Conservation (phyloP, 1,140 invertebrate species). For the Drosophila mauritiana region DNA sequence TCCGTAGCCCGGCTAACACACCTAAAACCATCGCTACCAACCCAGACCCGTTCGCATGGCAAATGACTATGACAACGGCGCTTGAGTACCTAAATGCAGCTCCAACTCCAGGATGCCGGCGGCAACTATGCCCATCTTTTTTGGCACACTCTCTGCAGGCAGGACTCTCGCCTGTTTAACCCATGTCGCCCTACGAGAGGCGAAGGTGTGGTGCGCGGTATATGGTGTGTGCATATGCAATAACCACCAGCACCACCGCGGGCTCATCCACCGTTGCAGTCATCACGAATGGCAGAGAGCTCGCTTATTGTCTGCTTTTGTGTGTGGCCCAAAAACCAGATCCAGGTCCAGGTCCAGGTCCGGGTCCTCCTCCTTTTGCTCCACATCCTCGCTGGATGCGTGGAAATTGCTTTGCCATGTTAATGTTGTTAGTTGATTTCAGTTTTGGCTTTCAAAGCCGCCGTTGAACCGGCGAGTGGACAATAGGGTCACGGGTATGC, state of each 20-base stretch:
- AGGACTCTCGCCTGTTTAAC: slow-evolving; percentile 65
- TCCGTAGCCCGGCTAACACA: slow-evolving; percentile 18
- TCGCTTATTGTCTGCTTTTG: slow-evolving; percentile 69
- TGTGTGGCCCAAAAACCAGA: slow-evolving; percentile 31
- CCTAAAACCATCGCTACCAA: slow-evolving; percentile 24
- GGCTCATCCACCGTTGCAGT: slow-evolving; percentile 31
- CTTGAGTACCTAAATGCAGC: slow-evolving; percentile 75
- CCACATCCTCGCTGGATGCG: slow-evolving; percentile 23
- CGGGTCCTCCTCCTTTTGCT: slow-evolving; percentile 1
- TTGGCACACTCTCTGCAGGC: slow-evolving; percentile 46
- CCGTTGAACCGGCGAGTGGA: slow-evolving; percentile 23
- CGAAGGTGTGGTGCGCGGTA: slow-evolving; percentile 19
- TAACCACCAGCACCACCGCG: slow-evolving; percentile 57
- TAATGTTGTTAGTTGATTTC: slow-evolving; percentile 83
- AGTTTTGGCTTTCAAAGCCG: slow-evolving; percentile 73
- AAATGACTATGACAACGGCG: slow-evolving; percentile 64
- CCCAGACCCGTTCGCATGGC: slow-evolving; percentile 29
- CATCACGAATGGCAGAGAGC: slow-evolving; percentile 57
- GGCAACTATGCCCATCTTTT: not conserved
- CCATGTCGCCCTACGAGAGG: slow-evolving; percentile 45
- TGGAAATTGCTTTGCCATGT: slow-evolving; percentile 76
- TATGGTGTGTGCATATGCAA: slow-evolving; percentile 64
- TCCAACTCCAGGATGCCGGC: slow-evolving; percentile 29
- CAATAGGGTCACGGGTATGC: slow-evolving; percentile 36
- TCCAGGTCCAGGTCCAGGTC: not conserved